Base-by-base conservation (phyloP, 53 echinoderm and acorn worm genomes). In the Henricia sp. region DNA sequence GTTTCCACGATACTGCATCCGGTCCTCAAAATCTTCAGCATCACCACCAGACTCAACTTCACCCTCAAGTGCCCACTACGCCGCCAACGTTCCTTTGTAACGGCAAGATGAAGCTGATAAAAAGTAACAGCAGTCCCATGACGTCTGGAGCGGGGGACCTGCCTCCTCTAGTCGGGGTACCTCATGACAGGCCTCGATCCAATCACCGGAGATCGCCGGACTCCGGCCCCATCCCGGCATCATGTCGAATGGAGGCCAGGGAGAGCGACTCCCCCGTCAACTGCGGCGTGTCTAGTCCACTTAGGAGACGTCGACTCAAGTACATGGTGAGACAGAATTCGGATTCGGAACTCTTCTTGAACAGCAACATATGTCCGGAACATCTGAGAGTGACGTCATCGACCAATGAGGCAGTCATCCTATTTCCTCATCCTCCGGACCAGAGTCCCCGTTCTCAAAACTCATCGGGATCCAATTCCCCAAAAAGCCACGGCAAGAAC, bases 241-340 rank as follows among this genome's bases (percentile, higher is more conserved):
- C 24, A 2, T 43, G 63, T 6, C 63, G 52, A 44, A n/a, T n/a
- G n/a, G 80, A 34, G 64, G 33, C 50, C 0, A 1, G 19, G 26
- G 65, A 62, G 14, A 23, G 48, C 43, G 80, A 64, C 4, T 9
- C 27, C 63, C 10, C 58, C 65, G n/a, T 34, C 16, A 36, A 0
- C 13, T 34, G 39, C 19, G 17, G 41, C 17, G 27, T 5, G 5
- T 23, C 48, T 19, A 80, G 80, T 30, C 80, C 80, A 35, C 80
- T 80, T 19, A 80, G 63, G 4, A 42, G 64, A 32, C 80, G 80
- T 35, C 80, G 80, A 0, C 26, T 80, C 0, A 80, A 80, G 65
- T 80, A 43, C 65, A 80, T 80, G 80, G 80, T 80, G 32, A 44
- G 80, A 1, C 80, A 80, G 48, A 64, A 46, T 40, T 80, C 80